Percentiles rank a stretch among this genome's conserved stretches.
Evolutionary conservation across 2,797 vertebrate species (phyloP).

Genomic region (Chromobotia macracanthus): DNA sequence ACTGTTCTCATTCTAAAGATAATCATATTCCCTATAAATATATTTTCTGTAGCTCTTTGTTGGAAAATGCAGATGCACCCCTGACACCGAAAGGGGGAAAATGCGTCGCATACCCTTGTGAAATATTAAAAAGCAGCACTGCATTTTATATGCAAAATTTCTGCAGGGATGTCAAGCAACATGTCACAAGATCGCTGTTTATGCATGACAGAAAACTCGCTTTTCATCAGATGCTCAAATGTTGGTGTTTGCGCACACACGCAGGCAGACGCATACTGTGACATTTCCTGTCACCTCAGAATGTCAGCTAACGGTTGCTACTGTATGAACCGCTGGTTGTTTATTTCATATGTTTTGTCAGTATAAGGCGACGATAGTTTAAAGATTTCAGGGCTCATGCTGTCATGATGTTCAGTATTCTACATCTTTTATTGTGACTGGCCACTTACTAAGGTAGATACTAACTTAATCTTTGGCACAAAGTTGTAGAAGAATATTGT

Average conservation of each 20-base stretch:
- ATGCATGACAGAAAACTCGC: conserved; percentile 54
- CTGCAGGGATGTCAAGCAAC: conserved; percentile 48
- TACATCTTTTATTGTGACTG: conserved; percentile 12
- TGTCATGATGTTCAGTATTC: conserved; percentile 15
- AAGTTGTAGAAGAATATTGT: neutral
- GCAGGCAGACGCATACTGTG: conserved; percentile 3
- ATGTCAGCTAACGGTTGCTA: conserved; percentile 21
- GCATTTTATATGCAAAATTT: conserved; percentile 50
- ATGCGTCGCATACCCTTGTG: conserved; percentile 31
- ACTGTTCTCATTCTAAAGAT: conserved; percentile 35
- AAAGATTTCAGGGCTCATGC: conserved; percentile 37
- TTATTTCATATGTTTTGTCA: conserved; percentile 31
- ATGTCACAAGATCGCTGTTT: conserved; percentile 55
- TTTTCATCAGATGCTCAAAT: conserved; percentile 50
- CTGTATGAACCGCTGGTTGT: conserved; percentile 23
- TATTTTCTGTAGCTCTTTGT: conserved; percentile 18
- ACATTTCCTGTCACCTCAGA: conserved; percentile 39
- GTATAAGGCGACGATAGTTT: conserved; percentile 1
- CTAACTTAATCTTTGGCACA: neutral
- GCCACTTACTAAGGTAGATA: neutral
- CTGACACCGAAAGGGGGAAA: conserved; percentile 3
- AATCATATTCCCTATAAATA: conserved; percentile 28
- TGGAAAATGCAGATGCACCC: conserved; percentile 34
- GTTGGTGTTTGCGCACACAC: conserved; percentile 27
- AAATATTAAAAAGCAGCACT: conserved; percentile 43